phyloP scores from a whole-genome alignment of 2,797 vertebrate species.

The Aeoliscus strigatus region DNA sequence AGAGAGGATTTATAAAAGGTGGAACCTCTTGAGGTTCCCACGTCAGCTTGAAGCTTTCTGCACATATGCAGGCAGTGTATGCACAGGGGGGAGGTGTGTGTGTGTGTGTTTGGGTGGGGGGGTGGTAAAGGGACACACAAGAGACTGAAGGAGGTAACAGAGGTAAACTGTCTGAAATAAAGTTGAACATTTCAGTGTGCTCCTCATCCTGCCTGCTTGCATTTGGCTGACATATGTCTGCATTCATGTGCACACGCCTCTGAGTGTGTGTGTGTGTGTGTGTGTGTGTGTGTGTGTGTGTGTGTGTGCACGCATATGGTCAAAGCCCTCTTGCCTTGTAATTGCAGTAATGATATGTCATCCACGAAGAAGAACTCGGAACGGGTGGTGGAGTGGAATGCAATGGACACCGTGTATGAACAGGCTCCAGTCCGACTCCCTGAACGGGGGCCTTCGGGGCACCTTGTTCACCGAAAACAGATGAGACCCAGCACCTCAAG shows the following conservation, averaged over 20 bases:
- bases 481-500: slow-evolving; percentile 15
- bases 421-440: slow-evolving; percentile 39
- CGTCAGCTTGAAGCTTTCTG: slow-evolving; percentile 52
- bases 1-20: slow-evolving; percentile 62
- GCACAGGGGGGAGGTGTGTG: too few relatives aligned
- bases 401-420: slow-evolving; percentile 49
- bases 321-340: slow-evolving; percentile 59
- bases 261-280: slow-evolving; percentile 18
- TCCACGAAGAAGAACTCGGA: slow-evolving; percentile 54
- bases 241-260: slow-evolving; percentile 8
- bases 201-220: slow-evolving; percentile 18
- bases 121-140: not conserved
- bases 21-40: slow-evolving; percentile 60
- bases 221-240: slow-evolving; percentile 23
- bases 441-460: slow-evolving; percentile 25
- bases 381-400: slow-evolving; percentile 67
- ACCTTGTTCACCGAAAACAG: slow-evolving; percentile 4
- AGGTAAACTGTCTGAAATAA: slow-evolving; percentile 18
- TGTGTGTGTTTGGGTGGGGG: too few relatives aligned
- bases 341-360: slow-evolving; percentile 73
- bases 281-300: slow-evolving; percentile 8
- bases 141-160: slow-evolving; percentile 9
- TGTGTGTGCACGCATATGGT: slow-evolving; percentile 25
- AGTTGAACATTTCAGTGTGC: slow-evolving; percentile 20
- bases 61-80: slow-evolving; percentile 40